Evolutionary conservation across 2,113 vertebrate species (phyloP), one percentile per base, ranked within the genome.

Genomic region (Planiliza haematocheilus): DNA sequence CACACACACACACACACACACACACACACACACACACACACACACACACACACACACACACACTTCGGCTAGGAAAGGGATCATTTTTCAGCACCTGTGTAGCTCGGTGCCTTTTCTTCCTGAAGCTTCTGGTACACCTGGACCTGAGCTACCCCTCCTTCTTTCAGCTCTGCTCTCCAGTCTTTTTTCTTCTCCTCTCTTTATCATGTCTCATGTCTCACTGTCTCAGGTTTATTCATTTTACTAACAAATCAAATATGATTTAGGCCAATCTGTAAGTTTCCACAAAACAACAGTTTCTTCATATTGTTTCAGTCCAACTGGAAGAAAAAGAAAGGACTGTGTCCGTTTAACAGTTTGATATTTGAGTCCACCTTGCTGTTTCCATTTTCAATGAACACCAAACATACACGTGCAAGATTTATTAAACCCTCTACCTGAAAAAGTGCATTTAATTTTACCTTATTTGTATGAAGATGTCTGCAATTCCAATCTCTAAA

Each of bases 1-100:
- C 37, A 38, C 43, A 14, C 24, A 10, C 61, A 51, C 55, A 18
- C 53, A 48, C 43, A 45, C 16, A 71, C n/a, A 42, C 45, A 48
- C 56, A 58, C 53, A 64, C 72, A 45, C 21, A 9, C 39, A n/a
- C 21, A 6, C 38, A 45, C 48, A 21, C 38, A 11, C 24, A 12
- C 67, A 49, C 51, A 21, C 49, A 51, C 39, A 39, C 39, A 73
- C n/a, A 20, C 38, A 45, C 65, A 59, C 60, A 50, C 78, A 64
- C 18, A 17, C 43, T n/a, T 67, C 57, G n/a, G n/a, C 74, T 13
- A 24, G 55, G 56, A 72, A 67, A 74, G 74, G 78, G 85, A 80
- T 91, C 58, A 79, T 89, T 89, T 90, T 87, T 88, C 87, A 89
- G 83, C 88, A 88, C 89, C 91, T 89, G 89, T 81, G 82, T 52